Conservation (phyloP, 2,888 invertebrate species). For the Phyto melanocephala region DNA sequence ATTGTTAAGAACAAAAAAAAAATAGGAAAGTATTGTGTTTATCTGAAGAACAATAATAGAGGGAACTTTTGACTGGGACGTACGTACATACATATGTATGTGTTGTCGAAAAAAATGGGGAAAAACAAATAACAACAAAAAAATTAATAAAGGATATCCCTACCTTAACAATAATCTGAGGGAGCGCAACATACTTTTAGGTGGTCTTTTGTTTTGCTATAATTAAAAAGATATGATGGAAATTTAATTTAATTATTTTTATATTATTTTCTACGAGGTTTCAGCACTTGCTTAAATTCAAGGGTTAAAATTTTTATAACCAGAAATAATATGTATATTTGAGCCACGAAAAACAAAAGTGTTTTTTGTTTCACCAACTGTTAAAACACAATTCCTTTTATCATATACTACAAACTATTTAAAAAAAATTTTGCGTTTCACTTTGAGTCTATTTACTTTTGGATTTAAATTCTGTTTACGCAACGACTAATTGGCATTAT, state of each 20-base stretch:
- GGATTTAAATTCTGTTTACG: too few relatives aligned
- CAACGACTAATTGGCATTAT: background rate
- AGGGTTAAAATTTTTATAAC: background rate
- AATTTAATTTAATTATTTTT: background rate
- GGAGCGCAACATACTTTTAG: background rate
- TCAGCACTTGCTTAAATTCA: too few relatives aligned
- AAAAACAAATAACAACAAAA: background rate
- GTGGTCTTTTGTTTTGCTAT: background rate
- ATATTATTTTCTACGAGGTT: background rate
- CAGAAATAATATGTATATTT: too few relatives aligned
- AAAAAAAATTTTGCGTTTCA: too few relatives aligned
- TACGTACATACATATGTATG: too few relatives aligned
- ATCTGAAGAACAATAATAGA: background rate
- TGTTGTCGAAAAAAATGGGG: background rate
- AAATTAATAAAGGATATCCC: background rate
- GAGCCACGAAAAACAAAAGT: too few relatives aligned
- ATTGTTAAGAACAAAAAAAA: slow-evolving; percentile 11
- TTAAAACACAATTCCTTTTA: too few relatives aligned
- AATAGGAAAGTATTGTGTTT: slow-evolving; percentile 29
- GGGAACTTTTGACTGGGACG: background rate
- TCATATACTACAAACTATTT: too few relatives aligned
- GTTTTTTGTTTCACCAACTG: too few relatives aligned
- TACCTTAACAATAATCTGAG: background rate
- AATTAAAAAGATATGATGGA: slow-evolving; percentile 2
- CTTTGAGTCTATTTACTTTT: too few relatives aligned